Evolutionary conservation across 2,888 invertebrate genomes (phyloP), one percentile per base, ranked within the genome.

Genomic region (Watsonalla cultraria): DNA sequence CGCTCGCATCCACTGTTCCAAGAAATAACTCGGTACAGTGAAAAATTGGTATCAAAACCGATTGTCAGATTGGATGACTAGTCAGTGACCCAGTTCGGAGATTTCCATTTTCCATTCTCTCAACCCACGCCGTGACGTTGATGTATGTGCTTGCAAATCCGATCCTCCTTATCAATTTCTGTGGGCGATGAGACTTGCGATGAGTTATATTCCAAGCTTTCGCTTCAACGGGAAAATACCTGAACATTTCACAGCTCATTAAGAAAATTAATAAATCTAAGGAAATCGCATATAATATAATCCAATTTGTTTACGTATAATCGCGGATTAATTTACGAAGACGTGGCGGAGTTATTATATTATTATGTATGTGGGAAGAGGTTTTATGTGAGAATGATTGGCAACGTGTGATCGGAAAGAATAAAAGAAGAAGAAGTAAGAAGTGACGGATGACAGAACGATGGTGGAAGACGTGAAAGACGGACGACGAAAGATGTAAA

Each of bases 131-230:
- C 33, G 46, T 58, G 59, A 66, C 61, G 55, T 61, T 62, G 59
- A 64, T 64, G 39, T 64, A 64, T 64, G 59, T 56, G 54, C 48
- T 58, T 51, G 57, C 51, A 15, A 51, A 46, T 51, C 39, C 9
- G 39, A 47, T 42, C 46, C 13, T 14, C 11, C 49, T 49, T 49
- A 49, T 49, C 49, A 13, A 11, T 37, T 49, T 9, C 39, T 15
- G 15, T 39, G 33, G 15, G 14, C 39, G 37, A 11, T 39, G 37
- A 15, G 37, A 5, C 49, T 37, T 14, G 0, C 11, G 9, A 49
- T 49, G 14, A 37, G 37, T 15, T 49, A 13, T 14, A 5, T 24
- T 24, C 33, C 24, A 47, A 13, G 14, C 24, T 24, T 24, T 24
- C 24, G 24, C 24, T 24, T 24, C 24, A 24, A 24, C 4, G 24